Percentiles rank a stretch among this genome's conserved stretches.
These are phyloP conservation scores for Phataginus tetradactyla DNA, from an alignment of 2,797 vertebrate species.

Conservation along the genomic window DNA sequence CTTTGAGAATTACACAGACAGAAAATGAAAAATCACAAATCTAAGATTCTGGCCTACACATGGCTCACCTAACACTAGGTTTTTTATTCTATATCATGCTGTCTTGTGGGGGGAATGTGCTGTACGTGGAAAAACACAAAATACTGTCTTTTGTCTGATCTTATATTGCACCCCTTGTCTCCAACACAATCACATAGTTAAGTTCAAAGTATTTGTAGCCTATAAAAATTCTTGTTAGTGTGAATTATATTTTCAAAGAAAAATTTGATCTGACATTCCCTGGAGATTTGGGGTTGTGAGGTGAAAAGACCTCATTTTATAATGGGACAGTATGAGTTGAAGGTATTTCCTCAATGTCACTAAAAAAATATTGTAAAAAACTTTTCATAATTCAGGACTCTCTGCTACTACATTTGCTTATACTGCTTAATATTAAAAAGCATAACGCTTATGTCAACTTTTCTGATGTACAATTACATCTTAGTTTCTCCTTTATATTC, in stretches of 20 bases:
- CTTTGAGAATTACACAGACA: slow-evolving; percentile 14
- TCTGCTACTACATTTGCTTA: background rate
- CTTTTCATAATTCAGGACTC: slow-evolving; percentile 15
- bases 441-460: background rate
- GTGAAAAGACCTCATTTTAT: slow-evolving; percentile 27
- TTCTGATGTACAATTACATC: slow-evolving; percentile 8
- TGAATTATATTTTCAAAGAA: slow-evolving; percentile 41
- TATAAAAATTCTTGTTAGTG: slow-evolving; percentile 5
- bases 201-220: background rate
- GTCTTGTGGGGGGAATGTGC: background rate
- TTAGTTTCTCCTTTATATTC: slow-evolving; percentile 34
- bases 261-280: background rate
- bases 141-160: background rate
- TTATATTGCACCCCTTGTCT: background rate
- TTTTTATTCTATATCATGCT: background rate
- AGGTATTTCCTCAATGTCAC: background rate
- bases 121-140: background rate
- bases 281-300: slow-evolving; percentile 27
- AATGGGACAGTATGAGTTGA: background rate
- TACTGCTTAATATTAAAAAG: background rate
- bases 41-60: background rate
- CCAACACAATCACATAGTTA: background rate
- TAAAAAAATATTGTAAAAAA: background rate
- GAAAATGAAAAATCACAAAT: background rate
- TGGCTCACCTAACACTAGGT: background rate